phyloP scores from a whole-genome alignment of 2,113 vertebrate genomes.

The Myotis brandtii region DNA sequence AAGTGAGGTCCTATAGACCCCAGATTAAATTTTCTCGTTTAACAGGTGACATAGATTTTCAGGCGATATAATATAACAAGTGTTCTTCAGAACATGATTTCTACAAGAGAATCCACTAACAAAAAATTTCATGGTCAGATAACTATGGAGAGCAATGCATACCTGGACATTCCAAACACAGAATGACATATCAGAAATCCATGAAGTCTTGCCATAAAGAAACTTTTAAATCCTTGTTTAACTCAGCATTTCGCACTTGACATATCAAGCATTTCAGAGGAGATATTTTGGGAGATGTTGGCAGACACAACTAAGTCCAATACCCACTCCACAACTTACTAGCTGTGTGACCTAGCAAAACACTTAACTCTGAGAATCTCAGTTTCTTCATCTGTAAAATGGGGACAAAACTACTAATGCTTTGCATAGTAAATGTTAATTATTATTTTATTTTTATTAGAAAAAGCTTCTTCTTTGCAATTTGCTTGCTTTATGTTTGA shows the following conservation, averaged over 20 bases:
- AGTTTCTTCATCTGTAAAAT: not conserved
- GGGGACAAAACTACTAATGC: not conserved
- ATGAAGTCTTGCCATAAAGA: not conserved
- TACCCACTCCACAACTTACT: not conserved
- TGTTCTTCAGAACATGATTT: not conserved
- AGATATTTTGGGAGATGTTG: not conserved
- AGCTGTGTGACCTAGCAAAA: not conserved
- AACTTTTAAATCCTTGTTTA: not conserved
- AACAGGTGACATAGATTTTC: not conserved
- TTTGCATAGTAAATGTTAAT: not conserved
- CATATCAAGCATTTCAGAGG: not conserved
- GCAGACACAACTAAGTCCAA: not conserved
- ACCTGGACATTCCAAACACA: not conserved
- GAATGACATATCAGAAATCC: not conserved
- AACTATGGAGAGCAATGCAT: not conserved
- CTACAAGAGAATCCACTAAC: not conserved
- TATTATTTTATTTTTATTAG: not conserved
- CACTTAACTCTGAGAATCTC: conserved; percentile 20
- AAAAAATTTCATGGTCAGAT: not conserved
- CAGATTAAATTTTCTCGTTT: not conserved
- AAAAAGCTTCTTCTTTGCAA: not conserved
- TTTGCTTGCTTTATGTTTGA: conserved; percentile 21
- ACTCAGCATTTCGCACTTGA: not conserved
- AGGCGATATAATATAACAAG: not conserved
- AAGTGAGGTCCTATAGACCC: not conserved